Conservation (phyloP, 2,797 vertebrate species). For the Craterocephalus amniculus region DNA sequence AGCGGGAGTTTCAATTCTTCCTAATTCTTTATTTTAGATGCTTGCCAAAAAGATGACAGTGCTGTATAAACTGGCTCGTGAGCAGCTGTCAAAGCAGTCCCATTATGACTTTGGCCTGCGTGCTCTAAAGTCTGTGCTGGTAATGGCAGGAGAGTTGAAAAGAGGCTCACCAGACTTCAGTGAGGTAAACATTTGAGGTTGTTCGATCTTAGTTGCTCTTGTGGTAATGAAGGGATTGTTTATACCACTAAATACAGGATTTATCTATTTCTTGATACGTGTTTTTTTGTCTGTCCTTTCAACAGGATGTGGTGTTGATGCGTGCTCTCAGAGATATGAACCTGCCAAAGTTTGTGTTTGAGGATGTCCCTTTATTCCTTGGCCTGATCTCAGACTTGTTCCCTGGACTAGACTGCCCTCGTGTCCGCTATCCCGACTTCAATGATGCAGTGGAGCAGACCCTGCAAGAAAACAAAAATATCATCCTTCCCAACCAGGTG, state of each 20-base stretch:
- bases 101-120: conserved; percentile 98
- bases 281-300: conserved; percentile 9
- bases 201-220: conserved; percentile 6
- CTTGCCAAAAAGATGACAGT: conserved; percentile 99
- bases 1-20: neutral
- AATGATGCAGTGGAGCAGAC: conserved; percentile 90
- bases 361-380: conserved; percentile 95
- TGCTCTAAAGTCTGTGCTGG: conserved; percentile 95
- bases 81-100: conserved; percentile 96
- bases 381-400: conserved; percentile 95
- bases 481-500: conserved; percentile 90
- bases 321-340: conserved; percentile 97
- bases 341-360: conserved; percentile 97
- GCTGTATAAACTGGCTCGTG: conserved; percentile 92
- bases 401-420: conserved; percentile 93
- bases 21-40: conserved; percentile 73
- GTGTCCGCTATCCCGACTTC: conserved; percentile 91
- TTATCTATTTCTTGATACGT: neutral
- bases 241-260: neutral
- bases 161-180: conserved; percentile 89
- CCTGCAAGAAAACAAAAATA: conserved; percentile 84
- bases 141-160: conserved; percentile 97
- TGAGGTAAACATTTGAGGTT: conserved; percentile 83
- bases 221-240: neutral
- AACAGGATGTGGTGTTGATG: conserved; percentile 95